phyloP scores from a whole-genome alignment of 2,797 vertebrate genomes.

The Octomys mimax region DNA sequence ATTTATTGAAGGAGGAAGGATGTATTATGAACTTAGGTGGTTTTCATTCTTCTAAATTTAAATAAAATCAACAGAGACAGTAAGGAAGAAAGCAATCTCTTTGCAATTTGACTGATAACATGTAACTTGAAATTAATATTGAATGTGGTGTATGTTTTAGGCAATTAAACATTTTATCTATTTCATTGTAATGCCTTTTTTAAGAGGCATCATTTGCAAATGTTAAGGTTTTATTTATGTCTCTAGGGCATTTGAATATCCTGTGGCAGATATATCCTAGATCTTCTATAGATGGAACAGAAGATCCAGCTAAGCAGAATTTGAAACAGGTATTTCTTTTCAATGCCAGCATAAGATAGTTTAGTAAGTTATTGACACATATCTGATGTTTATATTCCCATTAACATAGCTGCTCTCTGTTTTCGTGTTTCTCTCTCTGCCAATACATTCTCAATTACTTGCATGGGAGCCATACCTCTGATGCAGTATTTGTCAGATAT shows the following conservation, averaged over 20 bases:
- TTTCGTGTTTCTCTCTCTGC: neutral
- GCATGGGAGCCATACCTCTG: neutral
- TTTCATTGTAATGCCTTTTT: neutral
- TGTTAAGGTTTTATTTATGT: neutral
- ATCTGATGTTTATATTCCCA: neutral
- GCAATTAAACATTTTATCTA: neutral
- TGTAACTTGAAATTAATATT: neutral
- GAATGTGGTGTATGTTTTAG: constrained; percentile 23
- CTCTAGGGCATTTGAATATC: neutral
- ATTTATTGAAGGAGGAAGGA: neutral
- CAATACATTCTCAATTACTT: neutral
- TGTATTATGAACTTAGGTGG: neutral
- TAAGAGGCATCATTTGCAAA: neutral
- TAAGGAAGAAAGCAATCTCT: neutral
- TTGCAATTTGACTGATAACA: neutral
- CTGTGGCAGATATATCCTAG: neutral
- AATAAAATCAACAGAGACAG: neutral
- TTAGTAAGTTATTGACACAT: neutral
- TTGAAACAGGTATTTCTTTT: neutral
- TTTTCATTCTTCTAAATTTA: constrained; percentile 37
- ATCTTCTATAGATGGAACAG: neutral
- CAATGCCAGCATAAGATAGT: neutral
- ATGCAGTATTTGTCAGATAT: neutral
- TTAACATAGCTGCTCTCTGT: neutral
- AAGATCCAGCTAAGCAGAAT: neutral